phyloP scores from a whole-genome alignment of 2,113 vertebrate genomes.

The Dendropsophus ebraccatus region DNA sequence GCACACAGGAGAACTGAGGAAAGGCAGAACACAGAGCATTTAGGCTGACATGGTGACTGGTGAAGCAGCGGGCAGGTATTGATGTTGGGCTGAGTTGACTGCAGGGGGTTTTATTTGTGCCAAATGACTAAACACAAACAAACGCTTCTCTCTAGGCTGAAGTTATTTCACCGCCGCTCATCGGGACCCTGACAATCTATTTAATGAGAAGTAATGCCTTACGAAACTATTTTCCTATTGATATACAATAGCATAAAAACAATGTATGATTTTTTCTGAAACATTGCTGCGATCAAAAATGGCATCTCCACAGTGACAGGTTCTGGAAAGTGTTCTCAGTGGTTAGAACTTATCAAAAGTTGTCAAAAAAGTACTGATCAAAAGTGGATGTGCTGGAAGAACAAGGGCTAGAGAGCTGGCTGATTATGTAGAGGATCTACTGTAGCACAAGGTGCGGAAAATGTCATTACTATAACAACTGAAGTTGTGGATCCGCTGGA shows the following conservation, averaged over 20 bases:
- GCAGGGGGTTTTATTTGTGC: slow-evolving; percentile 35
- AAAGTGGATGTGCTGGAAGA: too few species aligned
- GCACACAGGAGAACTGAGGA: background rate
- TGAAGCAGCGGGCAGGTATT: slow-evolving; percentile 45
- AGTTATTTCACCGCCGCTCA: background rate
- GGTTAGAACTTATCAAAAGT: too few species aligned
- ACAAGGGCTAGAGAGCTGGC: too few species aligned
- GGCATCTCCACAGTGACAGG: too few species aligned
- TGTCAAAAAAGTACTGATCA: too few species aligned
- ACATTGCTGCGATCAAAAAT: too few species aligned
- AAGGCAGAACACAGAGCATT: slow-evolving; percentile 26
- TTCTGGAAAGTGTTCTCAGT: too few species aligned
- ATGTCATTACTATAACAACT: too few species aligned
- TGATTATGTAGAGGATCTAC: too few species aligned
- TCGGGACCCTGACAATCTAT: background rate
- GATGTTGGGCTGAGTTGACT: slow-evolving; percentile 26
- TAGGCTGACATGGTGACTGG: slow-evolving; percentile 50
- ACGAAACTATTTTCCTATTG: background rate
- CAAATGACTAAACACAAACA: slow-evolving; percentile 37
- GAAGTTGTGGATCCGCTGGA: too few species aligned
- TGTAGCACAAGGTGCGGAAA: too few species aligned
- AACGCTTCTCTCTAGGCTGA: background rate
- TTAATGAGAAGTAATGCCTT: background rate
- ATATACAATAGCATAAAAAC: background rate
- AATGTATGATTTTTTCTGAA: too few species aligned